phyloP scores from a whole-genome alignment of 2,113 vertebrate species.

The Peromyscus leucopus region DNA sequence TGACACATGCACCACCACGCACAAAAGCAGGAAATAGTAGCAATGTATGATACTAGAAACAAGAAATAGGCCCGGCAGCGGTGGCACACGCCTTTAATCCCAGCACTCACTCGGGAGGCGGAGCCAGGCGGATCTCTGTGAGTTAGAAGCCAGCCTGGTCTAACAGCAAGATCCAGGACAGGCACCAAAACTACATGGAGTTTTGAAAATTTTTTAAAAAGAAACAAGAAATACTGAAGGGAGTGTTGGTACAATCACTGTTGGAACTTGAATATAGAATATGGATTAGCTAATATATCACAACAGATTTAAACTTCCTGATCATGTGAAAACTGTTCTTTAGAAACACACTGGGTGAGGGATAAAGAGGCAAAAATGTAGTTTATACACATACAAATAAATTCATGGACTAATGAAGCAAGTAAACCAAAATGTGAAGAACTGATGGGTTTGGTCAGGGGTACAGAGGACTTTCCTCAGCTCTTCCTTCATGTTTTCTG shows the following conservation, averaged over 20 bases:
- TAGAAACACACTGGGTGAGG: conserved; percentile 29
- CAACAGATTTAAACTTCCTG: neutral
- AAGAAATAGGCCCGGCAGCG: neutral
- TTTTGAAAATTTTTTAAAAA: too few relatives aligned
- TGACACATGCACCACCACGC: neutral
- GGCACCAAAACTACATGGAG: too few relatives aligned
- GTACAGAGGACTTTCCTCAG: neutral
- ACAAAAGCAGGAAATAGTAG: neutral
- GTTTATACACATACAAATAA: neutral
- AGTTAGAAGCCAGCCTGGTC: too few relatives aligned
- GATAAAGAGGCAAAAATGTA: neutral
- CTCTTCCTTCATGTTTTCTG: neutral
- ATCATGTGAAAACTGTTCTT: conserved; percentile 18
- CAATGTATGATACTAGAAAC: neutral
- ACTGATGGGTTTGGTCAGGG: neutral
- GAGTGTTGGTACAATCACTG: neutral
- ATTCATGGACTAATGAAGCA: neutral
- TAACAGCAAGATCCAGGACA: too few relatives aligned
- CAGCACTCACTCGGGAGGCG: too few relatives aligned
- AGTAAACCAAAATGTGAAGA: conserved; percentile 26
- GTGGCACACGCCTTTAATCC: too few relatives aligned
- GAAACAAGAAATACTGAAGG: neutral
- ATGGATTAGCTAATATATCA: neutral
- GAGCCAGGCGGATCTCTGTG: too few relatives aligned
- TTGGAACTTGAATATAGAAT: conserved; percentile 29